These are phyloP conservation scores for Teleiodes luculella DNA, from an alignment of 2,888 invertebrate genomes.

Conservation along the genomic window DNA sequence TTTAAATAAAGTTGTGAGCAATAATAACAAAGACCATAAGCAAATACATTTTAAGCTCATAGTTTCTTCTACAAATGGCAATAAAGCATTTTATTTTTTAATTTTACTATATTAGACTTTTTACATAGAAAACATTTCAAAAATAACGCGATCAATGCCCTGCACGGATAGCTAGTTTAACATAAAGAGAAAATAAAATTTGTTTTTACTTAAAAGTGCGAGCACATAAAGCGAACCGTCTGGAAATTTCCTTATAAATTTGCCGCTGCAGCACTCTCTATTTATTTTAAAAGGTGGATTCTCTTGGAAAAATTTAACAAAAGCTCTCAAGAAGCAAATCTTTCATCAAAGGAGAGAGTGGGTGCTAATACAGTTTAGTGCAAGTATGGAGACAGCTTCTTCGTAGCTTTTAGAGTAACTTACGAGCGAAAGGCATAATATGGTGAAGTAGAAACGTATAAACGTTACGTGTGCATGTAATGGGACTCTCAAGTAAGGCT, in stretches of 20 bases:
- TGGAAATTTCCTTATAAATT: slow-evolving; percentile 39
- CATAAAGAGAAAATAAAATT: background rate
- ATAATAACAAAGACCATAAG: too few species aligned
- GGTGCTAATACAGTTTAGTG: slow-evolving; percentile 30
- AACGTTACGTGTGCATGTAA: background rate
- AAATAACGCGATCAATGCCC: background rate
- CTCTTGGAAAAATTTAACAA: slow-evolving; percentile 56
- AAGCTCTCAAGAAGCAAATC: slow-evolving; percentile 70
- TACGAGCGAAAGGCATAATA: slow-evolving; percentile 2
- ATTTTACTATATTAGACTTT: background rate
- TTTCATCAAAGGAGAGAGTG: slow-evolving; percentile 63
- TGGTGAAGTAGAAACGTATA: slow-evolving; percentile 8
- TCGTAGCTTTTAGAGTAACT: slow-evolving; percentile 20
- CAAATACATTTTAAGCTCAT: too few species aligned
- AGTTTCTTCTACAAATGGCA: background rate
- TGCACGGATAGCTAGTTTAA: background rate
- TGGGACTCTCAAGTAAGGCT: too few species aligned
- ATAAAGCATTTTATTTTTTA: background rate
- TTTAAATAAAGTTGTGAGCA: too few species aligned
- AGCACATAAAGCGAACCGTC: slow-evolving; percentile 24
- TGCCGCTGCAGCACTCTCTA: slow-evolving; percentile 37
- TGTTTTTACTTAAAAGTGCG: slow-evolving; percentile 8
- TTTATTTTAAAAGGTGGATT: slow-evolving; percentile 56
- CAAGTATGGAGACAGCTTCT: slow-evolving; percentile 5
- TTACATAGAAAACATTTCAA: background rate